Evolutionary conservation across 2,888 invertebrate genomes (phyloP), one percentile per base, ranked within the genome.

Genomic region (Linnaemya vulpina): DNA sequence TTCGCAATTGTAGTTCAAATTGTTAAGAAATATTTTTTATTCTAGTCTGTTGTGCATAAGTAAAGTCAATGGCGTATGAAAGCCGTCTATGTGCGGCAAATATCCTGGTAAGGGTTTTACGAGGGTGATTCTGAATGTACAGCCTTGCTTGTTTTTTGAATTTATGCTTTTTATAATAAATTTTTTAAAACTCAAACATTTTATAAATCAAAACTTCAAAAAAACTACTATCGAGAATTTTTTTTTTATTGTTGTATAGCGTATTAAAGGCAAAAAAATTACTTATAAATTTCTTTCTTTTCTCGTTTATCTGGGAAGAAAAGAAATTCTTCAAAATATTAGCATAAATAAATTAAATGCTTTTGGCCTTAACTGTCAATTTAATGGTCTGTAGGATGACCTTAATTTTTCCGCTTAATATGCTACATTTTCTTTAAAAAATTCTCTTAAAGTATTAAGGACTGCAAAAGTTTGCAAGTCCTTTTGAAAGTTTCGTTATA

Each of bases 361-460:
- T 82, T 80, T 46, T 67, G 55, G 70, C 81, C 70, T 70, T 63
- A 75, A 70, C 30, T 70, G 81, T 58, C 70, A 76, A 63, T 75
- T 82, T 70, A 76, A 58, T 82, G 70, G 75, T 82, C 46, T 65
- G 55, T 25, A 17, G 22, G 11, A 40, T 76, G 82, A 65, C 76
- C 70, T 71, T 71, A 82, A 76, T 82, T 30, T 74, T 49, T 58
- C 49, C 43, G 1, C n/a, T 60, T 49, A 46, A 0, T 49, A 65
- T 63, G 17, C 11, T 62, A 13, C 51, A 38, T 40, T 3, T 22
- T 53, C 17, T 30, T n/a, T 53, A 10, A 58, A 30, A n/a, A 11
- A 30, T 35, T 51, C 20, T 10, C 15, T 53, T 51, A 25, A 60
- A 68, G 0, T 60, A 22, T 58, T 43, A 68, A 62, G 51, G 15